phyloP scores from a whole-genome alignment of 2,113 vertebrate species.

The Neodon shergylaensis region DNA sequence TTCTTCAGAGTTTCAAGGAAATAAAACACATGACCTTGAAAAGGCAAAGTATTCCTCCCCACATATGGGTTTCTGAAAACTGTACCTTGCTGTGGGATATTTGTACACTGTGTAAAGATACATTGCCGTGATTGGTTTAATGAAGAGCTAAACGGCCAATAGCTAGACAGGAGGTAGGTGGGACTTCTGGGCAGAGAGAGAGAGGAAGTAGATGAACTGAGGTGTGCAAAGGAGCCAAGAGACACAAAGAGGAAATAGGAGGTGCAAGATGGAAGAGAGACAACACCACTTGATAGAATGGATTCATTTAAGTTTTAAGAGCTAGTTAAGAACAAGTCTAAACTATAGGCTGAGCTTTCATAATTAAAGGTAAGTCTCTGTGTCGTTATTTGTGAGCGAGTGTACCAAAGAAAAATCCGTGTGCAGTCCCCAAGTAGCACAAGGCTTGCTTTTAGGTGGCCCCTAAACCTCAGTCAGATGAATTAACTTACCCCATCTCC shows the following conservation, averaged over 20 bases:
- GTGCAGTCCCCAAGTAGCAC: neutral
- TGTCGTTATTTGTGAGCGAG: neutral
- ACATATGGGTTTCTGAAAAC: neutral
- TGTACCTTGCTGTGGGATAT: neutral
- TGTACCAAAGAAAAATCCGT: neutral
- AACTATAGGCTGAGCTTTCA: neutral
- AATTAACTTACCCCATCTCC: conserved; percentile 91
- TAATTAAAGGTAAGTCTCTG: neutral
- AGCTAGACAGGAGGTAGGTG: neutral
- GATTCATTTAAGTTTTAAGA: neutral
- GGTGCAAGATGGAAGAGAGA: neutral
- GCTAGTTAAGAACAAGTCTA: neutral
- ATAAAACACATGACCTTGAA: neutral
- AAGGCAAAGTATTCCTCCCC: neutral
- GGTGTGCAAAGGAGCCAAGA: neutral
- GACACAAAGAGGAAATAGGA: neutral
- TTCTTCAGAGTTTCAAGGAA: neutral
- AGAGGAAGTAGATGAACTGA: neutral
- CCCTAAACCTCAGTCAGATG: neutral
- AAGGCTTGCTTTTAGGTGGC: neutral
- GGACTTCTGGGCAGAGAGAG: neutral
- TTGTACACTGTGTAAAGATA: neutral
- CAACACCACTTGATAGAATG: neutral
- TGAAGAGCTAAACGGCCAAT: neutral
- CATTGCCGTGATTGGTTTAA: neutral